Evolutionary conservation across 2,113 vertebrate species (phyloP), one percentile per base, ranked within the genome.

Genomic region (Pipa parva): DNA sequence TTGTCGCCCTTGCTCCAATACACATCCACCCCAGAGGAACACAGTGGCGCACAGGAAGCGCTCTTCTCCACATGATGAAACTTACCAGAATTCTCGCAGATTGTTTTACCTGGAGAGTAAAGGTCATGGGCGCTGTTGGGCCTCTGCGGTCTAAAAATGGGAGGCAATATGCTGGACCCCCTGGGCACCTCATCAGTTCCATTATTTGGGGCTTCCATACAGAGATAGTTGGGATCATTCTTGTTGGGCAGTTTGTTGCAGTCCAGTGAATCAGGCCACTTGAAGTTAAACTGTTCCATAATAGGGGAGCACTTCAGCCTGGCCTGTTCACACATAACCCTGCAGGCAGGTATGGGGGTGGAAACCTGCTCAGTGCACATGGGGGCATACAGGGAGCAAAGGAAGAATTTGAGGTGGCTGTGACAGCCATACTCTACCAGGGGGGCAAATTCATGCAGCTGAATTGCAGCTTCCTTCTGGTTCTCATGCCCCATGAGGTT

Each of bases 281-380:
- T 87, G 72, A 98, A 97, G 74, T 91, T 90, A 77, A 99, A 99
- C 78, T 95, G 89, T 62, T 94, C 91, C 93, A 99, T 88, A 22
- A 99, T 91, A 0, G 96, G 97, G 0, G 92, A 94, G 80, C 97
- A 99, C 66, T 93, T 93, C 10, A 89, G 74, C 76, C 94, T 89
- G 21, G 95, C 95, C 82, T 98, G 95, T 82, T 97, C 94, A 1
- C 97, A 99, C 97, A 98, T 98, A 11, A 97, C 91, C 48, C 92
- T 84, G 77, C 97, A 98, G 20, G 97, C 96, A 0, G 95, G 95
- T 79, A 98, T 98, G 2, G 96, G 94, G 3, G 93, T 90, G 3
- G 97, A 99, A 73, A 99, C 97, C 79, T 99, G 93, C 83, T 98
- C 96, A 0, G 95, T 97, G 89, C 97, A 99, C 97, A 99, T 98